Percentiles rank a stretch among this genome's conserved stretches.
Conservation (phyloP, 2,888 invertebrate species). For the Coelopa pilipes region DNA sequence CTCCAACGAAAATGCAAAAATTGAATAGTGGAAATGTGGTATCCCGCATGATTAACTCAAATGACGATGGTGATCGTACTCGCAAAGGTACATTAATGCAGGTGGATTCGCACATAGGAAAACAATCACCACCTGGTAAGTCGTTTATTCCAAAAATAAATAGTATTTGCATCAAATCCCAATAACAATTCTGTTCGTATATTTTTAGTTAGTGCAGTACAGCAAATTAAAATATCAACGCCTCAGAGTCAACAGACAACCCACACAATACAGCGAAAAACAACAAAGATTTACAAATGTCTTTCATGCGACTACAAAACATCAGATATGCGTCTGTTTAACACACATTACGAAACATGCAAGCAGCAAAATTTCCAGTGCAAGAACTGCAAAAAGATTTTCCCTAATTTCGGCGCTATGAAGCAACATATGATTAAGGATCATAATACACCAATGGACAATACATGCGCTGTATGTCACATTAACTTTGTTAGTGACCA, state of each 20-base stretch:
- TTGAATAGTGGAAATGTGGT: conserved; percentile 56
- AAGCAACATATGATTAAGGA: conserved; percentile 66
- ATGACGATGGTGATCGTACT: conserved; percentile 53
- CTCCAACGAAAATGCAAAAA: conserved; percentile 65
- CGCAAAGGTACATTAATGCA: conserved; percentile 53
- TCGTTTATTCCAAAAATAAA: background rate
- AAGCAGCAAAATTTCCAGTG: conserved; percentile 67
- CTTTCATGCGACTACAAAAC: conserved; percentile 67
- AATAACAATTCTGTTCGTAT: background rate
- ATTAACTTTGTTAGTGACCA: conserved; percentile 64
- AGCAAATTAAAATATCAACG: conserved; percentile 56
- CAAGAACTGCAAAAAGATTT: conserved; percentile 65
- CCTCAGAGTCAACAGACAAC: conserved; percentile 49
- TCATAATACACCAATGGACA: conserved; percentile 64
- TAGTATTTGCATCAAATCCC: background rate
- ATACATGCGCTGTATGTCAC: conserved; percentile 64
- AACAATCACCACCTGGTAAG: conserved; percentile 58
- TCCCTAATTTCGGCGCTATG: conserved; percentile 63
- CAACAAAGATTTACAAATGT: conserved; percentile 67
- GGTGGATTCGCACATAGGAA: conserved; percentile 46
- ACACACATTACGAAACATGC: conserved; percentile 66
- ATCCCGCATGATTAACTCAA: conserved; percentile 39
- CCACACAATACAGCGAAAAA: conserved; percentile 58
- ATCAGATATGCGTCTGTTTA: conserved; percentile 65
- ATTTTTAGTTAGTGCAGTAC: conserved; percentile 53